A percentile compares a stretch with the other conserved stretches of the same genome.
Conservation (phyloP, 1,140 invertebrate species). For the Thaumatotibia leucotreta region DNA sequence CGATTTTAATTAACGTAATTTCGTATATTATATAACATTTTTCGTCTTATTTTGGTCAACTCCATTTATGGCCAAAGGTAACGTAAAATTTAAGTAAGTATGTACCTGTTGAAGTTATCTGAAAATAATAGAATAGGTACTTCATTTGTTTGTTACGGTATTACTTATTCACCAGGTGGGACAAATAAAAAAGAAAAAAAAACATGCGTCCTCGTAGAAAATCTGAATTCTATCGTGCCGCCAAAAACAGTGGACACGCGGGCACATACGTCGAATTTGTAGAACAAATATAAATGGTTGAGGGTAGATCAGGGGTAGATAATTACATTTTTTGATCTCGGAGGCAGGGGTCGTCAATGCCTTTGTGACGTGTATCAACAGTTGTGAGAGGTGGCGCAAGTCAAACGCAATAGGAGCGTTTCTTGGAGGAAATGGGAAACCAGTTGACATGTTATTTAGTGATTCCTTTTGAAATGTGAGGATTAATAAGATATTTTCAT, state of each 20-base stretch:
- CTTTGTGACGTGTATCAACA: slow-evolving; percentile 35
- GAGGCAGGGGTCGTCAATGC: slow-evolving; percentile 50
- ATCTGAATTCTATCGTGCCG: no score
- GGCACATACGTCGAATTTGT: slow-evolving; percentile 70
- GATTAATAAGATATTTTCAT: background rate
- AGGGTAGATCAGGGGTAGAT: slow-evolving; percentile 74
- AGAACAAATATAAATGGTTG: slow-evolving; percentile 76
- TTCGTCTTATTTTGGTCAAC: no score
- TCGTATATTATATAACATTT: no score
- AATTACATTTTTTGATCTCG: slow-evolving; percentile 76
- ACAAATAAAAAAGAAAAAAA: no score
- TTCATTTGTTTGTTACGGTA: no score
- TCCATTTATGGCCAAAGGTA: no score
- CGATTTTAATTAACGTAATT: no score
- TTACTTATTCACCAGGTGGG: no score
- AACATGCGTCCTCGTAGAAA: no score
- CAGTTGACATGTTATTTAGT: background rate
- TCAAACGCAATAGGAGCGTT: background rate
- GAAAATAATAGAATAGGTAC: no score
- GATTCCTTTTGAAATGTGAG: background rate
- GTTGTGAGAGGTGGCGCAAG: background rate
- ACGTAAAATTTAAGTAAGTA: no score
- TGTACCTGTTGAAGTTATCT: no score
- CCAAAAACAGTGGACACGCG: slow-evolving; percentile 35
- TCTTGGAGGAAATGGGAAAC: slow-evolving; percentile 2